A percentile compares a stretch with the other conserved stretches of the same genome.
phyloP scores from a whole-genome alignment of 2,113 vertebrate genomes.

The Scolopax mira region DNA sequence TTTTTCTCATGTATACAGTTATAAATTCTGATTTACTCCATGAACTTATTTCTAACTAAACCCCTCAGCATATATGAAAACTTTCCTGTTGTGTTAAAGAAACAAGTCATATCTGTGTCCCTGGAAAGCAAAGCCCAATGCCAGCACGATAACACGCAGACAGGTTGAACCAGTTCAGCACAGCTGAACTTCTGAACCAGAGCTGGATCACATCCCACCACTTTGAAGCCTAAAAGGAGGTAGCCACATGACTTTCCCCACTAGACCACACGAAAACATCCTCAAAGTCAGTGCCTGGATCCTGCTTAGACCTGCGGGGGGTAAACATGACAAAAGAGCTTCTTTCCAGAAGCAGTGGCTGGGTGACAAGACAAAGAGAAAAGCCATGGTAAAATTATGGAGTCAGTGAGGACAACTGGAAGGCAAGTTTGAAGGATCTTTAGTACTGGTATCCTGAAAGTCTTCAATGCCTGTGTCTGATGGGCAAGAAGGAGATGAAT shows the following conservation, averaged over 20 bases:
- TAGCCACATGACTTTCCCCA: background rate
- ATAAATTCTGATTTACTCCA: background rate
- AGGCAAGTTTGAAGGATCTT: background rate
- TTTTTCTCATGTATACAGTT: background rate
- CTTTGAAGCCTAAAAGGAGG: background rate
- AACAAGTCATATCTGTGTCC: background rate
- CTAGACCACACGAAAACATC: background rate
- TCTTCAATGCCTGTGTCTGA: background rate
- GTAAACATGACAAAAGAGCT: background rate
- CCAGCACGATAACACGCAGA: fast-evolving
- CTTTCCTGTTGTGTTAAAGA: background rate
- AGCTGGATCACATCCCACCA: background rate
- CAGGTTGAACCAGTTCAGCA: background rate
- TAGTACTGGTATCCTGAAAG: background rate
- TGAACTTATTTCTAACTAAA: background rate
- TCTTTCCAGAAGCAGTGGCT: background rate
- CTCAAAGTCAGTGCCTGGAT: background rate
- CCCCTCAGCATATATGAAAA: background rate
- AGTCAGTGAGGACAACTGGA: background rate
- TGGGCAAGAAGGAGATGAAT: background rate
- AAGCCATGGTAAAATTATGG: fast-evolving
- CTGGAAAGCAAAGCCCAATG: background rate
- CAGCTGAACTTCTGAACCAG: background rate
- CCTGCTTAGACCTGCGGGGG: background rate
- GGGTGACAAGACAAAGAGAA: background rate